phyloP scores from a whole-genome alignment of 2,113 vertebrate species.

The Solea senegalensis region DNA sequence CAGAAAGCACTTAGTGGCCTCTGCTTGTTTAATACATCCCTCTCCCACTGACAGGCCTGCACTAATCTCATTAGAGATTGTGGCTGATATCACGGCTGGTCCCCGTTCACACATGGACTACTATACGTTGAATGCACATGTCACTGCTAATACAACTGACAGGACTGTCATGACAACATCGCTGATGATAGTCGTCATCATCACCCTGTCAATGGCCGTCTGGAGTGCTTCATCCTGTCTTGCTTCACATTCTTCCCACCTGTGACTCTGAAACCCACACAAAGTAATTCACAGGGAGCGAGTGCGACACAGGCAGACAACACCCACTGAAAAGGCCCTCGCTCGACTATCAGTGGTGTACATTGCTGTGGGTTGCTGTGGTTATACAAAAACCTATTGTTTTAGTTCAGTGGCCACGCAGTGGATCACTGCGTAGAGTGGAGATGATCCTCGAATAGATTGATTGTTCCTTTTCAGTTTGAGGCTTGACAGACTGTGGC shows the following conservation, averaged over 20 bases:
- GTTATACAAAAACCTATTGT: not conserved
- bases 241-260: not conserved
- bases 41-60: constrained; percentile 50
- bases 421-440: not conserved
- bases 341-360: not conserved
- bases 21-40: constrained; percentile 66
- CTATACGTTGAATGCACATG: not conserved
- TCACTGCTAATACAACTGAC: too few relatives aligned
- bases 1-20: constrained; percentile 59
- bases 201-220: not conserved
- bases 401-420: not conserved
- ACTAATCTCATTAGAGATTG: constrained; percentile 62
- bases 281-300: too few relatives aligned
- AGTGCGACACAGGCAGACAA: not conserved
- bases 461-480: not conserved
- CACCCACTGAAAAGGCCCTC: not conserved
- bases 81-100: constrained; percentile 44
- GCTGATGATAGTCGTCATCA: too few relatives aligned
- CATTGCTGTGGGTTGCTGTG: not conserved
- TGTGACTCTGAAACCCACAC: not conserved
- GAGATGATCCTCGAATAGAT: not conserved
- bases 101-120: not conserved
- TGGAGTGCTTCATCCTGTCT: not conserved
- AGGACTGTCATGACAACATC: too few relatives aligned
- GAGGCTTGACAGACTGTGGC: not conserved